Conservation (phyloP, 1,140 invertebrate genomes). For the Drosophila kurseongensis region DNA sequence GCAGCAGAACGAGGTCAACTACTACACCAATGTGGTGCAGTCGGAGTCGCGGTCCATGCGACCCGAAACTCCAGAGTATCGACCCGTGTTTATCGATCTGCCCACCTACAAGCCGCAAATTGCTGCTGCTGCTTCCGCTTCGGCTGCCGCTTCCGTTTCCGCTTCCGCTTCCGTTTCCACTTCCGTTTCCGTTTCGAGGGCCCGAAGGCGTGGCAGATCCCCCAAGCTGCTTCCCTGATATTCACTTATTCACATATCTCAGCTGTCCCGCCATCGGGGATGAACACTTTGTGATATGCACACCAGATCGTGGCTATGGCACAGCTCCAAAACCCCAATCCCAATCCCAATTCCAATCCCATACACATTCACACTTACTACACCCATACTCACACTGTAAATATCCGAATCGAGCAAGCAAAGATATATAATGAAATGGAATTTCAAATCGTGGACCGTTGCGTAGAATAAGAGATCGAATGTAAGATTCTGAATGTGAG, state of each 20-base stretch:
- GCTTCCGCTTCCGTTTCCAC: slow-evolving; percentile 4
- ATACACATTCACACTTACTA: background rate
- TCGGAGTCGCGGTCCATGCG: slow-evolving; percentile 71
- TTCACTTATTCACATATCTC: background rate
- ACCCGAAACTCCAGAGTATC: slow-evolving; percentile 71
- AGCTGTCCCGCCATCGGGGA: slow-evolving; percentile 25
- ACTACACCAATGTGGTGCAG: slow-evolving; percentile 72
- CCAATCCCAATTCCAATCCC: background rate
- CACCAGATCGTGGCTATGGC: slow-evolving; percentile 40
- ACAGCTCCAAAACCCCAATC: background rate
- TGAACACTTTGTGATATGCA: slow-evolving; percentile 70
- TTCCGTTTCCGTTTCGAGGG: slow-evolving; percentile 14
- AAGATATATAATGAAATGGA: slow-evolving; percentile 36
- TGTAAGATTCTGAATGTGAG: slow-evolving; percentile 57
- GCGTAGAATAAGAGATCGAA: slow-evolving; percentile 39
- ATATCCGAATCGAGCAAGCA: slow-evolving; percentile 35
- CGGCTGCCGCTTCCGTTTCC: background rate
- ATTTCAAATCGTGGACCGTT: slow-evolving; percentile 45
- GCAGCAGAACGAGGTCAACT: slow-evolving; percentile 55
- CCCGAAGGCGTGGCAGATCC: slow-evolving; percentile 47
- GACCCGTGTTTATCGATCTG: slow-evolving; percentile 75
- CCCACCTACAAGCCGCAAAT: slow-evolving; percentile 74
- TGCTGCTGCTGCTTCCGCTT: background rate
- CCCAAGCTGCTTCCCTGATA: slow-evolving; percentile 15
- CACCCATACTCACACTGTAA: slow-evolving; percentile 37